Evolutionary conservation across 2,113 vertebrate species (phyloP), one percentile per base, ranked within the genome.

Genomic region (Otolemur garnettii): DNA sequence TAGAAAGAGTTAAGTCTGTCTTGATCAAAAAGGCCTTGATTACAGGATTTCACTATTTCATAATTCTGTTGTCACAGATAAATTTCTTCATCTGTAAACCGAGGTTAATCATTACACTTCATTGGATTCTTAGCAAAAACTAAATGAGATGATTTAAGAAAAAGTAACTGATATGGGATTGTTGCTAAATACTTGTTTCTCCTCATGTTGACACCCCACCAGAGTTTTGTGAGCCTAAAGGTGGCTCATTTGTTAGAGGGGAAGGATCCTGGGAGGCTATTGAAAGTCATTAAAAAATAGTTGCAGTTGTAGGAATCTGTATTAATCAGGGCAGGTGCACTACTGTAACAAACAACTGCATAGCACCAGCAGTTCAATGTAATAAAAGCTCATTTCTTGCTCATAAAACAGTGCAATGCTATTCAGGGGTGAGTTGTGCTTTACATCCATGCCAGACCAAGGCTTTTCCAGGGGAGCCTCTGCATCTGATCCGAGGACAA

Each of bases 261-360:
- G 85, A 79, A 74, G 14, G 2, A 33, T 62, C n/a, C 12, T 75
- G 10, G 11, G 64, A 60, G 12, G 33, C 30, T 33, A 59, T 6
- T 90, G 42, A 66, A 80, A 92, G 62, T 19, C 4, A 82, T 81
- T 80, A 17, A 15, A 77, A 78, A 90, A 68, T 21, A 78, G 38
- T n/a, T 26, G 42, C 30, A 50, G 42, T 77, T 77, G 42, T 18
- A 93, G 68, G 26, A 55, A 30, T 88, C 7, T 10, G 21, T 77
- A 24, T 66, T n/a, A 30, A 62, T 45, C 30, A 30, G 33, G 17
- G 78, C 33, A 59, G 53, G 17, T 30, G 79, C 17, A n/a, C 9
- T 14, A 26, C 35, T 69, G 14, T 19, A 86, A 93, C 33, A 87
- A 90, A 92, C 45, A 81, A 68, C 50, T 78, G 45, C 69, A 19